A percentile compares a stretch with the other conserved stretches of the same genome.
These are phyloP conservation scores for Caenorhabditis drosophilae DNA, from an alignment of 2,888 invertebrate species.

Conservation along the genomic window DNA sequence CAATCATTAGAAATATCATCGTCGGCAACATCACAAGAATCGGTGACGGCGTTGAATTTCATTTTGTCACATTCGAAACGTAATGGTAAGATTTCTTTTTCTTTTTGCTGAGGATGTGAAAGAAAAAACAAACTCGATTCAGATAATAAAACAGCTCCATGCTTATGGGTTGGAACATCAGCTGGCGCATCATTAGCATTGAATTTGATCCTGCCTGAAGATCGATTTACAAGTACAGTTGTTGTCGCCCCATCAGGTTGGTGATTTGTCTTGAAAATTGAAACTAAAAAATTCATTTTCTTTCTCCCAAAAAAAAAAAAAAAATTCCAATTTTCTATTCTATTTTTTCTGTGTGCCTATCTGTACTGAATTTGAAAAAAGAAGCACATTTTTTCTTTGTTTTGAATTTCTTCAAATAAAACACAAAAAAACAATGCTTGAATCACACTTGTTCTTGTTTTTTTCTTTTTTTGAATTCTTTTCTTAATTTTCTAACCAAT, in stretches of 20 bases:
- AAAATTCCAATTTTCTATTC: neutral
- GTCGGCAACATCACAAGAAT: constrained; percentile 38
- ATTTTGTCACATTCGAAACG: constrained; percentile 59
- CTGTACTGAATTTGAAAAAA: neutral
- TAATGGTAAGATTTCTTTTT: constrained; percentile 43
- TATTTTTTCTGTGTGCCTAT: neutral
- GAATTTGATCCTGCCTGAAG: constrained; percentile 80
- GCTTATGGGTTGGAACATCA: constrained; percentile 96
- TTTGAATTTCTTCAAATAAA: too few relatives aligned
- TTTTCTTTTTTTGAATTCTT: too few relatives aligned
- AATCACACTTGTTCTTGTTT: constrained; percentile 7
- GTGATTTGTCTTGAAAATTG: constrained; percentile 4
- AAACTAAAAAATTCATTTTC: neutral
- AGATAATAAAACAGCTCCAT: constrained; percentile 77
- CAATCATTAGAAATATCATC: constrained; percentile 36
- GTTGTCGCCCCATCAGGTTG: constrained; percentile 66
- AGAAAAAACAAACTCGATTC: too few relatives aligned
- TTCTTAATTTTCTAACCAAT: neutral
- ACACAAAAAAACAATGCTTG: neutral
- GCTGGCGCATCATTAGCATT: constrained; percentile 93
- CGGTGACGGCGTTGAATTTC: constrained; percentile 60
- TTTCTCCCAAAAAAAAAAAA: neutral
- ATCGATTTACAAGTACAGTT: constrained; percentile 70
- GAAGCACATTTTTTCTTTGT: too few relatives aligned
- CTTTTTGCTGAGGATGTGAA: too few relatives aligned